phyloP scores from a whole-genome alignment of 2,113 vertebrate species.

The Regulus satrapa region DNA sequence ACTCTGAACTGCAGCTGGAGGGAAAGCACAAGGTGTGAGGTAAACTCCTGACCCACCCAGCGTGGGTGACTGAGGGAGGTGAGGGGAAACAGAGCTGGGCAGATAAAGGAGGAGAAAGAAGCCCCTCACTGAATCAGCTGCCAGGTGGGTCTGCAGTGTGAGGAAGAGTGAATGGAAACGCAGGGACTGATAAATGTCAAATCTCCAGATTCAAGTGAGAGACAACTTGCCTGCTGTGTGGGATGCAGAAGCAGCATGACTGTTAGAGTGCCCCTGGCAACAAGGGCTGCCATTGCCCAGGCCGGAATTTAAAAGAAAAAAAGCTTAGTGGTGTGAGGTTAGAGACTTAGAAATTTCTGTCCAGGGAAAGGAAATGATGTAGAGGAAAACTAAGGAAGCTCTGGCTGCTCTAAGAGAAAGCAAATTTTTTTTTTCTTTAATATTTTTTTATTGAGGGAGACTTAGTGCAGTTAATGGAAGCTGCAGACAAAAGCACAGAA shows the following conservation, averaged over 20 bases:
- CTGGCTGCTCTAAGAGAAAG: not conserved
- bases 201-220: not conserved
- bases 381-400: not conserved
- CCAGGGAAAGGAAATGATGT: not conserved
- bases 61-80: not conserved
- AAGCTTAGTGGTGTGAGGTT: not conserved
- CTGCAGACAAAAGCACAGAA: not conserved
- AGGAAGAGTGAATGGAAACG: not conserved
- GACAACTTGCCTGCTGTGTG: not conserved
- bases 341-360: not conserved
- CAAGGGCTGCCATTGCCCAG: not conserved
- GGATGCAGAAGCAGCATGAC: not conserved
- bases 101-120: not conserved
- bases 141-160: rapidly evolving
- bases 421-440: not conserved
- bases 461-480: not conserved
- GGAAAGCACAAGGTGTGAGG: not conserved
- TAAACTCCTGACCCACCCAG: not conserved
- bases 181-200: not conserved
- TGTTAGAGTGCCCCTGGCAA: not conserved
- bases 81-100: not conserved
- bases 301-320: rapidly evolving
- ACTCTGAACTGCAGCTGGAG: not conserved
- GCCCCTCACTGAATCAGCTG: not conserved
- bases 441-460: not conserved